Evolutionary conservation across 1,140 invertebrate genomes (phyloP).

Genomic region (Hyphantria cunea): DNA sequence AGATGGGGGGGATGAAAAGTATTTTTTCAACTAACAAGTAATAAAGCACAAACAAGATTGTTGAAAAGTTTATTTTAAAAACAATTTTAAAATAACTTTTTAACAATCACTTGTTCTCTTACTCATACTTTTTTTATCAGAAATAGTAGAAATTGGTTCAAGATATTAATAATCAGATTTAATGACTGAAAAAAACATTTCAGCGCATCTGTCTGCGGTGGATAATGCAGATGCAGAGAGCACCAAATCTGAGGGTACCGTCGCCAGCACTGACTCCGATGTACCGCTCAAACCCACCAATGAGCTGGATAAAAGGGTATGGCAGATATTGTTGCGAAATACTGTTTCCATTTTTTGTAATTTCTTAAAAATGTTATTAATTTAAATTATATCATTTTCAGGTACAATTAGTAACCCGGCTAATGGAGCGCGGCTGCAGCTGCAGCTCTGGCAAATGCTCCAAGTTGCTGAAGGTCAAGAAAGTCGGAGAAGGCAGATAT

Average conservation of each 20-base stretch:
- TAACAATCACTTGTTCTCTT: too few relatives aligned
- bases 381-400: slow-evolving; percentile 42
- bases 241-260: slow-evolving; percentile 83
- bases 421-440: slow-evolving; percentile 86
- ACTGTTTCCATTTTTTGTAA: too few relatives aligned
- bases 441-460: slow-evolving; percentile 87
- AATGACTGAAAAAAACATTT: too few relatives aligned
- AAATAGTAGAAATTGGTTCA: too few relatives aligned
- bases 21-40: too few relatives aligned
- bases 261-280: slow-evolving; percentile 86
- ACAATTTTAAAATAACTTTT: too few relatives aligned
- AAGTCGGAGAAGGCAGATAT: slow-evolving; percentile 91
- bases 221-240: slow-evolving; percentile 82
- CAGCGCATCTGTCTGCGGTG: slow-evolving; percentile 50
- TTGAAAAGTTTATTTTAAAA: too few relatives aligned
- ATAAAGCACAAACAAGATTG: too few relatives aligned
- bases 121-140: too few relatives aligned
- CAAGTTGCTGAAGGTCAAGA: slow-evolving; percentile 87
- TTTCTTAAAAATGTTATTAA: not conserved
- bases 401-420: slow-evolving; percentile 86
- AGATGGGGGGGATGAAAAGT: too few relatives aligned
- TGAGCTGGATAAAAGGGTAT: slow-evolving; percentile 85
- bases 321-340: not conserved
- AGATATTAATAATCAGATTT: too few relatives aligned
- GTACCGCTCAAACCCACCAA: slow-evolving; percentile 78